A percentile compares a stretch with the other conserved stretches of the same genome.
phyloP scores from a whole-genome alignment of 2,113 vertebrate species.

The Antechinus stuartii region DNA sequence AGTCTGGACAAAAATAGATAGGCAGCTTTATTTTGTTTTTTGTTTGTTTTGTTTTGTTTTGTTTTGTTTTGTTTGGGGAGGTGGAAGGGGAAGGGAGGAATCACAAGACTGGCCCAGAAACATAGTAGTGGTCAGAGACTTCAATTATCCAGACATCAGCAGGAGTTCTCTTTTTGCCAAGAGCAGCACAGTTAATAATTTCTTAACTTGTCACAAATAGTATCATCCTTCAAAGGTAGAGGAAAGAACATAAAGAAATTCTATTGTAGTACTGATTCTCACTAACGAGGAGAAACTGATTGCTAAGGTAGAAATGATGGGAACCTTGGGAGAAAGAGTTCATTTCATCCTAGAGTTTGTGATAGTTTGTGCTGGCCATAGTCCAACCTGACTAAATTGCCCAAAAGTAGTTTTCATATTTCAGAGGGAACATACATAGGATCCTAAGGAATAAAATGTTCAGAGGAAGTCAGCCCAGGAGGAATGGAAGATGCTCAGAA shows the following conservation, averaged over 20 bases:
- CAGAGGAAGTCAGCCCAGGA: not conserved
- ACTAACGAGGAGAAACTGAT: not conserved
- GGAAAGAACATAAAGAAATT: not conserved
- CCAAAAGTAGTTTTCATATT: not conserved
- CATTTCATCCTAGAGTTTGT: not conserved
- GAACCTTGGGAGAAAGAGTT: not conserved
- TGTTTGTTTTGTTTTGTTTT: not conserved
- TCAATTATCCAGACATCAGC: not conserved
- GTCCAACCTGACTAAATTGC: not conserved
- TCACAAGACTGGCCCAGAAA: not conserved
- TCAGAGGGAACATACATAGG: not conserved
- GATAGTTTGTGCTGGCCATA: not conserved
- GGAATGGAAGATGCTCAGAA: not conserved
- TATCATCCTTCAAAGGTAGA: not conserved
- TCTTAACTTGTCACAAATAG: not conserved
- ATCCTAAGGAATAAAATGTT: not conserved
- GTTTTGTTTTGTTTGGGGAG: too few species aligned
- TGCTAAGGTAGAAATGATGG: not conserved
- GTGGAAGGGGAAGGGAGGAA: too few species aligned
- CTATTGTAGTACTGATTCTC: not conserved
- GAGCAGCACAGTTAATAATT: not conserved
- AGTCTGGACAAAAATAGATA: not conserved
- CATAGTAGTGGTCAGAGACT: not conserved
- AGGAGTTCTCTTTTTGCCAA: not conserved
- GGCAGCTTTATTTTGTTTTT: not conserved